Evolutionary conservation across 2,113 vertebrate genomes (phyloP).

Genomic region (Myodes glareolus): DNA sequence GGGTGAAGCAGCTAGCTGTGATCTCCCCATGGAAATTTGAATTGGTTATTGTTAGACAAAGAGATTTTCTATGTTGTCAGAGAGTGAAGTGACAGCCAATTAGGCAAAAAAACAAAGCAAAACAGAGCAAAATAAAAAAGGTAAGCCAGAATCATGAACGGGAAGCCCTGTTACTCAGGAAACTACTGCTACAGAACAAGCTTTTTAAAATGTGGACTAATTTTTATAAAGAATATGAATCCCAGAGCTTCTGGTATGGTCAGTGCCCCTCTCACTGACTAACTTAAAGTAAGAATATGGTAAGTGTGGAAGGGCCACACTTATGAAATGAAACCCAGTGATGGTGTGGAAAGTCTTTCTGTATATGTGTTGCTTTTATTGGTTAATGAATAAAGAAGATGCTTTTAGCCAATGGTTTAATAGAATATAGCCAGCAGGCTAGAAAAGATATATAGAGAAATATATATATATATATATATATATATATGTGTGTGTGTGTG

Average conservation of each 20-base stretch:
- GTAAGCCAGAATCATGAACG: neutral
- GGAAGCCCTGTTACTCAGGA: neutral
- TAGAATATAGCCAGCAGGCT: too few species aligned
- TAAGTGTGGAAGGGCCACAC: neutral
- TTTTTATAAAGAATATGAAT: neutral
- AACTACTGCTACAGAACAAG: neutral
- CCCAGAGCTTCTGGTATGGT: neutral
- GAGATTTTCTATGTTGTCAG: neutral
- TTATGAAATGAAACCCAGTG: neutral
- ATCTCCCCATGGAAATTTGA: conserved; percentile 1
- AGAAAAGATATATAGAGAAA: too few species aligned
- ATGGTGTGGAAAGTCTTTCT: too few species aligned
- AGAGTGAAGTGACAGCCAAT: neutral
- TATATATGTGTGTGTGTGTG: too few species aligned
- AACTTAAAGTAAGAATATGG: neutral
- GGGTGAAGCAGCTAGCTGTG: neutral
- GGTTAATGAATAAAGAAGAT: too few species aligned
- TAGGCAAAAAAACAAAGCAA: neutral
- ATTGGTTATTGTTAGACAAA: neutral
- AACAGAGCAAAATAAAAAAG: neutral
- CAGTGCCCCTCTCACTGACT: neutral
- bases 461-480: too few species aligned
- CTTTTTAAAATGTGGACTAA: neutral
- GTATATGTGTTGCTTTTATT: too few species aligned
- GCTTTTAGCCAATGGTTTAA: too few species aligned